Conservation (phyloP, 2,113 vertebrate species). For the Hemichromis elongatus region DNA sequence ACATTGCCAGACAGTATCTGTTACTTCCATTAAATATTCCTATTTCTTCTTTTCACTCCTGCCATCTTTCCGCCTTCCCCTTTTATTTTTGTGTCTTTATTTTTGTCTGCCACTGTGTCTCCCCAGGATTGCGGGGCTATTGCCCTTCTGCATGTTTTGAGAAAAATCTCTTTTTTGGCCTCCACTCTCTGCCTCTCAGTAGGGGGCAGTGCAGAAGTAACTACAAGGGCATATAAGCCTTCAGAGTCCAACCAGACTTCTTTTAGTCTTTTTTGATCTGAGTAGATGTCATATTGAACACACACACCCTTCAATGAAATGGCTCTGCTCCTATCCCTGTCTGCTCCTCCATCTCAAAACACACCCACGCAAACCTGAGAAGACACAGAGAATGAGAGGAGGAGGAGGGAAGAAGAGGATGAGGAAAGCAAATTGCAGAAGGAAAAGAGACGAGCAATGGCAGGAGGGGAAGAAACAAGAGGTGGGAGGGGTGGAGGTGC, state of each 20-base stretch:
- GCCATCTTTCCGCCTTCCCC: not conserved
- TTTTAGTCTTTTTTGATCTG: conserved; percentile 64
- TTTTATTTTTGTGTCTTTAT: conserved; percentile 6
- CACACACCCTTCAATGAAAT: conserved; percentile 41
- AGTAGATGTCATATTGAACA: conserved; percentile 52
- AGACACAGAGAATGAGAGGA: conserved; percentile 14
- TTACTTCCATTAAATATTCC: not conserved
- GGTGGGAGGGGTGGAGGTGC: conserved; percentile 19
- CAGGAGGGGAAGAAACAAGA: conserved; percentile 26
- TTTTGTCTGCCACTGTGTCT: conserved; percentile 33
- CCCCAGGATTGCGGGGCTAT: conserved; percentile 41
- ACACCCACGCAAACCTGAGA: conserved; percentile 47
- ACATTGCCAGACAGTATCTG: not conserved
- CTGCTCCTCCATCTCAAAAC: conserved; percentile 39
- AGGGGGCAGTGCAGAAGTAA: conserved; percentile 60
- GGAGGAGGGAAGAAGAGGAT: not conserved
- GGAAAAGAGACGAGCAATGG: not conserved
- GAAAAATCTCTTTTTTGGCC: conserved; percentile 26
- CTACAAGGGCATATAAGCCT: conserved; percentile 63
- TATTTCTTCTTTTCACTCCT: not conserved
- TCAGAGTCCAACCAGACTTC: conserved; percentile 59
- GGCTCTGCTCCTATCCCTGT: conserved; percentile 30
- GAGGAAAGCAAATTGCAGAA: not conserved
- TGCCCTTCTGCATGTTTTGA: conserved; percentile 45
- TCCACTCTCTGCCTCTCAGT: conserved; percentile 47